Percentiles rank a stretch among this genome's conserved stretches.
phyloP scores from a whole-genome alignment of 2,888 invertebrate species.

The Dryocosmus kuriphilus region DNA sequence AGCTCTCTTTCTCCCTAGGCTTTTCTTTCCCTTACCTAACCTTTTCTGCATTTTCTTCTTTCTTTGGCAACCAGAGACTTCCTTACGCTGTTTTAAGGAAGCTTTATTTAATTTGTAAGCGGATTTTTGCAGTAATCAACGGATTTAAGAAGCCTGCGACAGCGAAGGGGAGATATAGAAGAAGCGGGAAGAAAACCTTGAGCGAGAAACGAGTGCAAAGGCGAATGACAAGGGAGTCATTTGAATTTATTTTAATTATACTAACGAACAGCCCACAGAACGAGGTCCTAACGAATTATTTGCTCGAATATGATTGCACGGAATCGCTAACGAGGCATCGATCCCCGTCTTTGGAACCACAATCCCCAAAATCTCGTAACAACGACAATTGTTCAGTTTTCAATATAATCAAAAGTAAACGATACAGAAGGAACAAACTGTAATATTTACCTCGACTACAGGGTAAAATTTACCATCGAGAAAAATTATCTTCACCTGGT shows the following conservation, averaged over 20 bases:
- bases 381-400: background rate
- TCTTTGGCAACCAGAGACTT: constrained; percentile 53
- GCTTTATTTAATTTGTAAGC: constrained; percentile 77
- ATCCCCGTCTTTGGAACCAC: constrained; percentile 54
- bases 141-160: constrained; percentile 70
- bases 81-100: constrained; percentile 66
- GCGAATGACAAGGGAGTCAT: constrained; percentile 74
- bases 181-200: constrained; percentile 44
- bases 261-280: constrained; percentile 74
- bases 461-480: no score
- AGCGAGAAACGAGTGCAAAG: constrained; percentile 59
- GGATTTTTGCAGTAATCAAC: constrained; percentile 77
- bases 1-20: constrained; percentile 63
- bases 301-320: constrained; percentile 76
- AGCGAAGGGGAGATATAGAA: constrained; percentile 47
- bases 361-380: background rate
- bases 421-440: no score
- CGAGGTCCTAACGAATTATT: constrained; percentile 76
- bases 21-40: constrained; percentile 54
- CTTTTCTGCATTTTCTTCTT: constrained; percentile 53
- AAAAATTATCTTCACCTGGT: no score
- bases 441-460: no score
- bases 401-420: no score
- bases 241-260: constrained; percentile 78
- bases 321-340: constrained; percentile 73